A percentile compares a stretch with the other conserved stretches of the same genome.
Conservation (phyloP, 2,797 vertebrate genomes). For the Halcyon leucocephala region DNA sequence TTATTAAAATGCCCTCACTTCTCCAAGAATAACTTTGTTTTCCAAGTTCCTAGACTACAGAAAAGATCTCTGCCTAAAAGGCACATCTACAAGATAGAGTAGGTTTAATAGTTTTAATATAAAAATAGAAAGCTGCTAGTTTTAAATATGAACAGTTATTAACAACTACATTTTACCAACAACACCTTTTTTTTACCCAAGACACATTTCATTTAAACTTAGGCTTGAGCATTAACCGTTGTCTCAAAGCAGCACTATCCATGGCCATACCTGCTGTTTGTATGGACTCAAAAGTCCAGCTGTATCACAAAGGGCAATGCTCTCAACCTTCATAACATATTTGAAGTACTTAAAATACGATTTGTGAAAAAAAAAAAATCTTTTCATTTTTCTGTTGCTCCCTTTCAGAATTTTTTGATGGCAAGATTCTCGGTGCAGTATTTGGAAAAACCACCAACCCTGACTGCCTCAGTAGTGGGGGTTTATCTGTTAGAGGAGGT, state of each 20-base stretch:
- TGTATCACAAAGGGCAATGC: background rate
- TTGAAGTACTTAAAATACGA: background rate
- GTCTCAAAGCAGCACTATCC: background rate
- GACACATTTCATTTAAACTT: background rate
- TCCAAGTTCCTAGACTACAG: background rate
- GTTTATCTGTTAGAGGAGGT: background rate
- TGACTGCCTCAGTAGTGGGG: fast-evolving
- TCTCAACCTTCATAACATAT: background rate
- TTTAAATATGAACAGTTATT: background rate
- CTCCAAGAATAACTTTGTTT: background rate
- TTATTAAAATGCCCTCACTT: background rate
- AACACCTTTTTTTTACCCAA: fast-evolving
- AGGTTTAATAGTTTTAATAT: background rate
- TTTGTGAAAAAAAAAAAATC: background rate
- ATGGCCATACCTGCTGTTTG: fast-evolving
- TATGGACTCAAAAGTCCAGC: background rate
- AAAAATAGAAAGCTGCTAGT: background rate
- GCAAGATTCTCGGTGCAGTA: fast-evolving
- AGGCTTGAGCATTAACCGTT: background rate
- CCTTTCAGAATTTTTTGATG: background rate
- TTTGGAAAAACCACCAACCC: background rate
- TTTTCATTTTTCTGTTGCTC: background rate
- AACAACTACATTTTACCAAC: background rate
- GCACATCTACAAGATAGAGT: background rate
- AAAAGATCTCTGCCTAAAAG: background rate